These are phyloP conservation scores for Galago senegalensis DNA, from an alignment of 2,797 vertebrate species.

Conservation along the genomic window DNA sequence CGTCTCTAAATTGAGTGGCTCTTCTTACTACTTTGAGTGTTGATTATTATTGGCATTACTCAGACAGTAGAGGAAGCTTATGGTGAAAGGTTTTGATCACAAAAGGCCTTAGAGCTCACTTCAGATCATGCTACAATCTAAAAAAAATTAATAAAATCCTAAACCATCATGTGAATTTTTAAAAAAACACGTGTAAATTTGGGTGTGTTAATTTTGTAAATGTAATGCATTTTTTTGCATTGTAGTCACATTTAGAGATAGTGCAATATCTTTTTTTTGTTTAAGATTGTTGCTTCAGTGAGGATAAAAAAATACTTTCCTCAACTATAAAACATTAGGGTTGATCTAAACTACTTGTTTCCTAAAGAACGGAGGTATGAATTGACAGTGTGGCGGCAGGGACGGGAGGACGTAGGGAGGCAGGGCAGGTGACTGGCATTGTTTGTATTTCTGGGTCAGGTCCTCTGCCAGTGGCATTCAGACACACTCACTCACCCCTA, in stretches of 20 bases:
- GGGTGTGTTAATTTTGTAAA: background rate
- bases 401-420: background rate
- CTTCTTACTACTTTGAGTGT: background rate
- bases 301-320: background rate
- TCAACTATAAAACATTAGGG: background rate
- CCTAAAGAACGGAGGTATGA: background rate
- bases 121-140: background rate
- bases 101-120: background rate
- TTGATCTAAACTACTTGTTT: background rate
- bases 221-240: background rate
- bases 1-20: background rate
- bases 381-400: background rate
- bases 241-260: background rate
- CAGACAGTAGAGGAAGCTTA: background rate
- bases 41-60: background rate
- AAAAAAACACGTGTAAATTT: background rate
- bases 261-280: background rate
- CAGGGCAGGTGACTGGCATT: rapidly evolving
- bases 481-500: rapidly evolving
- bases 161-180: background rate
- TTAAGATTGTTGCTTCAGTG: background rate
- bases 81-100: background rate
- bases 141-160: background rate
- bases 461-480: rapidly evolving
- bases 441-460: background rate